Evolutionary conservation across 2,797 vertebrate species (phyloP), one percentile per base, ranked within the genome.

Genomic region (Podarcis lilfordi): DNA sequence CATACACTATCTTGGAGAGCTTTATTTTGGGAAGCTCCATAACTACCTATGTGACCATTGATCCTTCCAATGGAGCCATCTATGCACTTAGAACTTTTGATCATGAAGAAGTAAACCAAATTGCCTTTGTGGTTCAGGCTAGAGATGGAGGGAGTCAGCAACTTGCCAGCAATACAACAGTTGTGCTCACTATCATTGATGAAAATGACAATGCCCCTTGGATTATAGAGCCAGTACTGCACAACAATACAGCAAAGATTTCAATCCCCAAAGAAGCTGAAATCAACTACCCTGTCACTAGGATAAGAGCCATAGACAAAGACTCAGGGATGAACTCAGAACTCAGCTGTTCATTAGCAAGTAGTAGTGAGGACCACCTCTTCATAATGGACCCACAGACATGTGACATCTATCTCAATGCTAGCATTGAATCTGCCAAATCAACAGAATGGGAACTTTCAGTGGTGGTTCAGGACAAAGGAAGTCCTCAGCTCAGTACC

Each of bases 301-400:
- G 97, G 19, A 95, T 99, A 77, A 98, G 98, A 94, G 98, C 98
- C 19, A 98, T 97, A 0, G 99, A 99, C 89, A 97, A 97, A 25
- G 99, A 99, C 86, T 97, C 98, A 3, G 99, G 98, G 0, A 96
- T 98, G 96, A 99, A 99, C 50, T 98, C 98, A n/a, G 99, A 99
- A 88, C 93, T 99, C 88, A 98, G 97, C 91, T 99, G 99, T 80
- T 96, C 97, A 87, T 98, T 99, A 74, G 93, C 97, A 21, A 94
- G 96, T 7, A 98, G 98, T 50, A 99, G 98, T 13, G 98, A 99
- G 91, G 98, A 98, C 3, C 97, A 94, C 37, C 94, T 98, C 91
- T 99, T 99, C 80, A 89, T 98, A 78, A 98, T 99, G 96, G 98
- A 99, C 29, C 96, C 98, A 21, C 97, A 97, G 2, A 97, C 98